Conservation (phyloP, 2,888 invertebrate genomes). For the Pristionchus mayeri region DNA sequence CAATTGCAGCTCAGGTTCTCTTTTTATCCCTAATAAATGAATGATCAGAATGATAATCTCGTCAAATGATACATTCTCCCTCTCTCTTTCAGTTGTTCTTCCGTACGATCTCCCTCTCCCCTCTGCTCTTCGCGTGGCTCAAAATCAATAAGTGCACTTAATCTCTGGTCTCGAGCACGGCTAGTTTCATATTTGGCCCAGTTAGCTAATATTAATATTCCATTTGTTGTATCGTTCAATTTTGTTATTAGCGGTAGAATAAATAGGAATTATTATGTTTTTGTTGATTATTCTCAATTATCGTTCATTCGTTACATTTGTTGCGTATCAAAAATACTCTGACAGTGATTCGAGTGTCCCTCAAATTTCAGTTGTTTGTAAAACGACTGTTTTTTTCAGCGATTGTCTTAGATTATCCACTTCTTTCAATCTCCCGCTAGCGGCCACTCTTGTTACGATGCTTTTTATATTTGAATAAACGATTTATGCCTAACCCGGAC, state of each 20-base stretch:
- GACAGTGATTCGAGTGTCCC: too few species aligned
- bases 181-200: neutral
- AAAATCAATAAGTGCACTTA: conserved; percentile 42
- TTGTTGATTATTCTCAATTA: too few species aligned
- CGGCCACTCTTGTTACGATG: neutral
- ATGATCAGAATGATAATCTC: neutral
- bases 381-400: too few species aligned
- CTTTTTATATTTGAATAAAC: neutral
- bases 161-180: conserved; percentile 34
- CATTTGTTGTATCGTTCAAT: neutral
- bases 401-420: too few species aligned
- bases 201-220: neutral
- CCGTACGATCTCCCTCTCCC: conserved; percentile 15
- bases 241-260: neutral
- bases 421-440: too few species aligned
- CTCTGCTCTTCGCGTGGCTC: conserved; percentile 49
- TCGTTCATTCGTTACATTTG: neutral
- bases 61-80: neutral
- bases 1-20: conserved; percentile 45
- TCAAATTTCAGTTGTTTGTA: too few species aligned
- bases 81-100: neutral
- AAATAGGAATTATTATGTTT: too few species aligned
- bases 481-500: too few species aligned
- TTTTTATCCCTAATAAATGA: neutral
- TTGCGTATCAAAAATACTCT: neutral